A percentile compares a stretch with the other conserved stretches of the same genome.
Conservation (phyloP, 2,797 vertebrate species). For the Danio tinwini region DNA sequence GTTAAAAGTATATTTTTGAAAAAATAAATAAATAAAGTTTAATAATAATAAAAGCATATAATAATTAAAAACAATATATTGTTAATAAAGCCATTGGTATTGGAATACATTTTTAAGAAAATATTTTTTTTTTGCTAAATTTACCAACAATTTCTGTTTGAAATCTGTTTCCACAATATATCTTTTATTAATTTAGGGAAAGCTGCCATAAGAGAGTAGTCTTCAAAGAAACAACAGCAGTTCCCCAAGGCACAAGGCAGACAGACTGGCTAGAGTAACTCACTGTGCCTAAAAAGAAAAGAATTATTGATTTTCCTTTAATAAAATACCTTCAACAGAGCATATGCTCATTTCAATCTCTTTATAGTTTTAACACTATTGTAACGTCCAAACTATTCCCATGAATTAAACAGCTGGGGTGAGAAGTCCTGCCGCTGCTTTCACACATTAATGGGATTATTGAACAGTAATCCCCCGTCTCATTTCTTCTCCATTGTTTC, state of each 20-base stretch:
- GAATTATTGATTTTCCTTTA: background rate
- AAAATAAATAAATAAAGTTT: no score
- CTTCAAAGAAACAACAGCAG: background rate
- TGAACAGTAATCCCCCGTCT: constrained; percentile 47
- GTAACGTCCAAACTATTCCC: constrained; percentile 12
- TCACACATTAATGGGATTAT: constrained; percentile 53
- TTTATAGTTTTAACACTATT: background rate
- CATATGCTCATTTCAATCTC: constrained; percentile 2
- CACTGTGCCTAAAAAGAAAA: background rate
- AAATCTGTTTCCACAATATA: no score
- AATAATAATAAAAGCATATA: no score
- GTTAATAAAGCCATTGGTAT: no score
- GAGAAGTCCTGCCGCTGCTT: constrained; percentile 41
- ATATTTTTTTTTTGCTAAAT: no score
- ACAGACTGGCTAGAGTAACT: background rate
- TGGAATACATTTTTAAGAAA: no score
- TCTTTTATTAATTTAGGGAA: no score
- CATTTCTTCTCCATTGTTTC: constrained; percentile 50
- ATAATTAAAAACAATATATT: no score
- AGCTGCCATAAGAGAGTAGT: no score
- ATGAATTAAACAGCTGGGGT: constrained; percentile 42
- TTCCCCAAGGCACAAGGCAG: background rate
- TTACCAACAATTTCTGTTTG: no score
- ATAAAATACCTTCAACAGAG: background rate
- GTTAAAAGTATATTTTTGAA: no score